phyloP scores from a whole-genome alignment of 2,797 vertebrate genomes.

The Brachyrhaphis roseni region DNA sequence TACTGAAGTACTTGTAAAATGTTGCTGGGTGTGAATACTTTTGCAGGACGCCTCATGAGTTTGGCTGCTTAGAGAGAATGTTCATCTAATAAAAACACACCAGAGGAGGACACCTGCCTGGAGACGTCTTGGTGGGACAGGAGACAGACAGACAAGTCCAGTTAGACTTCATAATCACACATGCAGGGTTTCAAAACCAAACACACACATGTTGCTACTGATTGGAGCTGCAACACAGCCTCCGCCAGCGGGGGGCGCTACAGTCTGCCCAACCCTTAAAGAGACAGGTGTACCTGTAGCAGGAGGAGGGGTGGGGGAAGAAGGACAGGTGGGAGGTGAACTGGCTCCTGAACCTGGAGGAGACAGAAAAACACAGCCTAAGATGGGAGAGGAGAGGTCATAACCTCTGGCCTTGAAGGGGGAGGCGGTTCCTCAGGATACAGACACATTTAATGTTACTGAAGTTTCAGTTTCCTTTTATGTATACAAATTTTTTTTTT shows the following conservation, averaged over 20 bases:
- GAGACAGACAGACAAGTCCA: constrained; percentile 42
- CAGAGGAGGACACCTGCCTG: constrained; percentile 48
- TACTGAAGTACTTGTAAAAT: background rate
- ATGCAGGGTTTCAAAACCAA: background rate
- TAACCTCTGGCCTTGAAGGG: background rate
- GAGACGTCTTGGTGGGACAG: constrained; percentile 28
- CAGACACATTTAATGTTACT: too few species aligned
- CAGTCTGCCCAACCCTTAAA: background rate
- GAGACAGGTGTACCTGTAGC: constrained; percentile 65
- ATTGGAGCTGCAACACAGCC: constrained; percentile 1
- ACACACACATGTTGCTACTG: constrained; percentile 4
- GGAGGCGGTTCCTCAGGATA: too few species aligned
- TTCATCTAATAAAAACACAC: background rate
- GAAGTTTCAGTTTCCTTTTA: too few species aligned
- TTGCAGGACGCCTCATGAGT: background rate
- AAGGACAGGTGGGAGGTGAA: constrained; percentile 86
- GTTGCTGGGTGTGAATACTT: background rate
- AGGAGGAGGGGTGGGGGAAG: constrained; percentile 90
- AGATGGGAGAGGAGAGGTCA: background rate
- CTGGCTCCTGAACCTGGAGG: constrained; percentile 93
- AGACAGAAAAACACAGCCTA: background rate
- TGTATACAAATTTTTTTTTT: too few species aligned
- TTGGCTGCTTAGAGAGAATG: background rate
- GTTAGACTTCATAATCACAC: constrained; percentile 31
- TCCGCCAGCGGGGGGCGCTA: constrained; percentile 9